Percentiles rank a stretch among this genome's conserved stretches.
phyloP scores from a whole-genome alignment of 1,140 invertebrate species.

The Philaenus spumarius region DNA sequence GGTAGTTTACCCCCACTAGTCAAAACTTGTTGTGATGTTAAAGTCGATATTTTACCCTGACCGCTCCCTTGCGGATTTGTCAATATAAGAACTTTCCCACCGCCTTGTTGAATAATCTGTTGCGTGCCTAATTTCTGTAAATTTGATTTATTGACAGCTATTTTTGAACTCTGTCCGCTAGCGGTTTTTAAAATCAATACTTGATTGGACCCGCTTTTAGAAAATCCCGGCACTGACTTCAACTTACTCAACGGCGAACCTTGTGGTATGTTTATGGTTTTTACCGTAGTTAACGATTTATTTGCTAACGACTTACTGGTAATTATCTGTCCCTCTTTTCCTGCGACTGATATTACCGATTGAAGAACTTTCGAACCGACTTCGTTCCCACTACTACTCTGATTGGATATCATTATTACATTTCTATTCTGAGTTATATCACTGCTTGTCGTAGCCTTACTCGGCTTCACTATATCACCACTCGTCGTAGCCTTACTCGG shows the following conservation, averaged over 20 bases:
- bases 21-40: slow-evolving; percentile 49
- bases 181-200: slow-evolving; percentile 19
- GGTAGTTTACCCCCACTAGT: slow-evolving; percentile 34
- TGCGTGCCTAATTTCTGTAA: slow-evolving; percentile 3
- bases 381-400: too few relatives aligned
- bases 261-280: too few relatives aligned
- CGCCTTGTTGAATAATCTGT: slow-evolving; percentile 11
- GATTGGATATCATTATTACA: too few relatives aligned
- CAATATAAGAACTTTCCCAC: slow-evolving; percentile 47
- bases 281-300: too few relatives aligned
- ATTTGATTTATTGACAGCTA: slow-evolving; percentile 33
- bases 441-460: too few relatives aligned
- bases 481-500: too few relatives aligned
- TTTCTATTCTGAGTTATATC: too few relatives aligned
- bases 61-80: slow-evolving; percentile 47
- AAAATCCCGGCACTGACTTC: too few relatives aligned
- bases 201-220: slow-evolving; percentile 2
- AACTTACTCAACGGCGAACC: too few relatives aligned
- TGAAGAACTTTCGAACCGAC: neutral
- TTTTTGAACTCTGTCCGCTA: neutral
- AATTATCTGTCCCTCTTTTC: slow-evolving; percentile 3
- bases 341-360: slow-evolving; percentile 1
- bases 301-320: too few relatives aligned
- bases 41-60: slow-evolving; percentile 43
- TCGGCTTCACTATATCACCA: too few relatives aligned